Conservation (phyloP, 2,797 vertebrate species). For the Typhlichthys eigenmanni region DNA sequence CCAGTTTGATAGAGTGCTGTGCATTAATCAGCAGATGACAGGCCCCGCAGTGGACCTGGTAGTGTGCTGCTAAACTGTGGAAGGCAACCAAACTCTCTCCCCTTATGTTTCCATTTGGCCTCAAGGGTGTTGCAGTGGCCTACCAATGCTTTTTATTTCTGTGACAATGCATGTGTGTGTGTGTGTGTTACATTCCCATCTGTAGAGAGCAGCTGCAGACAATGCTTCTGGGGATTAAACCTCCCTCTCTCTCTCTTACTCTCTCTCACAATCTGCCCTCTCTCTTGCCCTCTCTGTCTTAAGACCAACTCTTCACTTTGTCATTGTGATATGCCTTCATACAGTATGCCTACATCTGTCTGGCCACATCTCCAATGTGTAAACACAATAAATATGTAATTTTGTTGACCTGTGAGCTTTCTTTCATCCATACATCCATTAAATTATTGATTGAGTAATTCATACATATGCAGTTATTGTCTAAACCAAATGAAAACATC, state of each 20-base stretch:
- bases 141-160: slow-evolving; percentile 44
- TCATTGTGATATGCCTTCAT: slow-evolving; percentile 1
- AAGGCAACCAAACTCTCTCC: slow-evolving; percentile 52
- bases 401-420: not conserved
- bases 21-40: slow-evolving; percentile 62
- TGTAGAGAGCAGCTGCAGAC: slow-evolving; percentile 68
- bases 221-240: slow-evolving; percentile 72
- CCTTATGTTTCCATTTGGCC: slow-evolving; percentile 61
- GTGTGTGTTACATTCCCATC: slow-evolving; percentile 54
- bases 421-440: not conserved
- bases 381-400: not conserved
- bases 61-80: slow-evolving; percentile 48
- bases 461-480: no score
- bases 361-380: not conserved
- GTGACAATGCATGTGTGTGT: slow-evolving; percentile 22
- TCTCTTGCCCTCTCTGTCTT: slow-evolving; percentile 5
- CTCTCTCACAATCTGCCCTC: slow-evolving; percentile 2
- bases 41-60: slow-evolving; percentile 39
- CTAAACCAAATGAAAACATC: no score
- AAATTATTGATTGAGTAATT: no score
- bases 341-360: not conserved
- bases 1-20: slow-evolving; percentile 36
- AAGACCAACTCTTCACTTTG: slow-evolving; percentile 5
- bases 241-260: slow-evolving; percentile 31
- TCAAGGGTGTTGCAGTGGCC: slow-evolving; percentile 48